Evolutionary conservation across 2,797 vertebrate species (phyloP).

Genomic region (Orientallactaga sibirica): DNA sequence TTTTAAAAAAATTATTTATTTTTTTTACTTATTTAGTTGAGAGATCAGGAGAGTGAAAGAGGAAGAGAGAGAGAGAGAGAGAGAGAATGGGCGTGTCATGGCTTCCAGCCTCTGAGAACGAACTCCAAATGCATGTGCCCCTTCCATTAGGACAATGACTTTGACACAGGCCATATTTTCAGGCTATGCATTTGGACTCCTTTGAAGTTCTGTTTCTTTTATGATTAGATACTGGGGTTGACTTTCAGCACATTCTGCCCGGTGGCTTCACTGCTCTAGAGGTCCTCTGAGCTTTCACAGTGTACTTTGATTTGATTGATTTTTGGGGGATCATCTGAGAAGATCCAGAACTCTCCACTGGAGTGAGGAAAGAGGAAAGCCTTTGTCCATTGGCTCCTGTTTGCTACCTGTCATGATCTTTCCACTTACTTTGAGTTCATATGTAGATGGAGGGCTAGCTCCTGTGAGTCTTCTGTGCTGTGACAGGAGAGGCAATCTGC

Average conservation of each 20-base stretch:
- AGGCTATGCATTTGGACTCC: background rate
- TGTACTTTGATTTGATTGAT: background rate
- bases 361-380: background rate
- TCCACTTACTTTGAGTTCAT: background rate
- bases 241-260: background rate
- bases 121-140: too few relatives aligned
- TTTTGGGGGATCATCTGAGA: background rate
- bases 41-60: too few relatives aligned
- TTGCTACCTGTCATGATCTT: background rate
- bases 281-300: background rate
- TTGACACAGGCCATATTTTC: background rate
- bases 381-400: background rate
- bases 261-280: background rate
- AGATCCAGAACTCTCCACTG: background rate
- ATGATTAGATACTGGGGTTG: background rate
- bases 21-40: too few relatives aligned
- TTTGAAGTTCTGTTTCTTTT: background rate
- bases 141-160: background rate
- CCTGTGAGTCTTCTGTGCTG: background rate
- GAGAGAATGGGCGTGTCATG: too few relatives aligned
- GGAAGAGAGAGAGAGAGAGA: too few relatives aligned
- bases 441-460: background rate
- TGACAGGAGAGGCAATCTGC: background rate
- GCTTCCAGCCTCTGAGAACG: too few relatives aligned
- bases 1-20: too few relatives aligned